Conservation (phyloP, 2,888 invertebrate species). For the Xestoiulus laeticollis region DNA sequence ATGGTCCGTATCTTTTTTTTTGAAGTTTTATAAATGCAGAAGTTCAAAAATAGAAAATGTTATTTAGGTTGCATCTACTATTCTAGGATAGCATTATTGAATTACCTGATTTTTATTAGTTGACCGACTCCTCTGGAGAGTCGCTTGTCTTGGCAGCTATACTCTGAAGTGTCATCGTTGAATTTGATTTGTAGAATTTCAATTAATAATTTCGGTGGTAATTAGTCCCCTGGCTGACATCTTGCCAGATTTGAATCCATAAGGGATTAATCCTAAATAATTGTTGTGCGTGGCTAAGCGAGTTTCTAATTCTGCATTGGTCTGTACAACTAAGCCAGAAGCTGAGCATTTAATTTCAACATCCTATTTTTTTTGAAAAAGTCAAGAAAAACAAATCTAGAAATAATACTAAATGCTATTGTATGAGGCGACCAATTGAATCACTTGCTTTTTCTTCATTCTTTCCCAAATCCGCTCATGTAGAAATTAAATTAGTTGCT, state of each 20-base stretch:
- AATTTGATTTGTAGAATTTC: background rate
- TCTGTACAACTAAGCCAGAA: background rate
- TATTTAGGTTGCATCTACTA: background rate
- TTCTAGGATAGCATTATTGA: background rate
- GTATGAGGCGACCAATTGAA: too few relatives aligned
- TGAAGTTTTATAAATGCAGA: background rate
- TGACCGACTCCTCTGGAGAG: background rate
- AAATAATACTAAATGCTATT: too few relatives aligned
- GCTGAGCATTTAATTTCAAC: background rate
- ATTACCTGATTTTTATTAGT: background rate
- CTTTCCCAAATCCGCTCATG: too few relatives aligned
- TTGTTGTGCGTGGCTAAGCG: background rate
- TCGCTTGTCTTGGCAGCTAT: background rate
- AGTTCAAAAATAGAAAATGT: background rate
- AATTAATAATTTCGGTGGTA: constrained; percentile 9
- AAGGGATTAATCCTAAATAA: background rate
- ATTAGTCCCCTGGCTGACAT: background rate
- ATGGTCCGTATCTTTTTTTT: background rate
- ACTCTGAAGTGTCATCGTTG: background rate
- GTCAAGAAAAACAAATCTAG: too few relatives aligned
- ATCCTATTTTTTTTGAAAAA: too few relatives aligned
- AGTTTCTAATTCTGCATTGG: background rate
- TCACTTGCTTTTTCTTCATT: too few relatives aligned
- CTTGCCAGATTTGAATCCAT: background rate
- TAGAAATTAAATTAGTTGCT: too few relatives aligned